Evolutionary conservation across 2,113 vertebrate species (phyloP).

Genomic region (Pycnonotus jocosus): DNA sequence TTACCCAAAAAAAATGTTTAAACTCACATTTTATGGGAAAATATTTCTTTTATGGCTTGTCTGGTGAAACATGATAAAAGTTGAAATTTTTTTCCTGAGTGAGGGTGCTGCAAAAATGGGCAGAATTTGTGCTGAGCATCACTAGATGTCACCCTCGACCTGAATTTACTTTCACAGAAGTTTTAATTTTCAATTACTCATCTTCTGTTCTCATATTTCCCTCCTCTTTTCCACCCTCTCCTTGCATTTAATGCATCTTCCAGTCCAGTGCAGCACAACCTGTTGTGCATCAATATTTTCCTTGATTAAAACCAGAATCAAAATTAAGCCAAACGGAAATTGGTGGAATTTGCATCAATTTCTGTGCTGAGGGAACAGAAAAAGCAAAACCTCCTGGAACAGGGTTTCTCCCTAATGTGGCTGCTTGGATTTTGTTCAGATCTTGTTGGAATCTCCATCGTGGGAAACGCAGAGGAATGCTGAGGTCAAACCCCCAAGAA

Average conservation of each 20-base stretch:
- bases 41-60: neutral
- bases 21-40: accelerated
- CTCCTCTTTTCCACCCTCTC: accelerated
- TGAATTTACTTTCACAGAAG: neutral
- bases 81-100: neutral
- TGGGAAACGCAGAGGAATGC: neutral
- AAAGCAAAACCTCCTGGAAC: neutral
- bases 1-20: neutral
- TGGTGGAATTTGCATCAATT: neutral
- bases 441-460: neutral
- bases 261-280: neutral
- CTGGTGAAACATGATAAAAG: neutral
- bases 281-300: neutral
- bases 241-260: neutral
- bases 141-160: slow-evolving; percentile 63
- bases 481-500: neutral
- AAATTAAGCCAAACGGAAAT: neutral
- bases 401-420: neutral
- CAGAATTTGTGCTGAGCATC: neutral
- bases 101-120: neutral
- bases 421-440: neutral
- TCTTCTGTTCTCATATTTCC: neutral
- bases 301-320: neutral
- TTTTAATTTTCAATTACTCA: neutral
- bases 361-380: neutral